Evolutionary conservation across 2,113 vertebrate genomes (phyloP), one percentile per base, ranked within the genome.

Genomic region (Castor canadensis): DNA sequence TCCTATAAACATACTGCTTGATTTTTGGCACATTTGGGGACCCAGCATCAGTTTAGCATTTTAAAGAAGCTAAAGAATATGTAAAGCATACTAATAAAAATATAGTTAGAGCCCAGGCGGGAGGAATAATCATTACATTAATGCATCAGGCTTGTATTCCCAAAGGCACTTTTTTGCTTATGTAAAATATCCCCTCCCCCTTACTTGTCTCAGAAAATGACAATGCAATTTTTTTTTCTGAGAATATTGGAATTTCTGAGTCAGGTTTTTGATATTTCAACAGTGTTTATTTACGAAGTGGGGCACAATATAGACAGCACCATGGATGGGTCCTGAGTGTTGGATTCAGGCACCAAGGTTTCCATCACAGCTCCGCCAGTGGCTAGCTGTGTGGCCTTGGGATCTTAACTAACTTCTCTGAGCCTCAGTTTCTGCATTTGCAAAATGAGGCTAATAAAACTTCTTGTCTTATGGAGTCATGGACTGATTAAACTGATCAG

Each of bases 41-140:
- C 82, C 62, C 79, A 82, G 83, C 91, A 82, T 94, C 83, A 94
- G 77, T 89, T 97, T 96, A 95, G 79, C 86, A 94, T 96, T 96
- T 97, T 96, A 96, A 97, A 96, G 62, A 94, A 94, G 75, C 91
- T 91, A 60, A 97, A 91, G 86, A 96, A 97, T 97, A 97, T 95
- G 96, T 93, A 97, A 96, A 97, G 56, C 38, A 94, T 72, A 45
- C 96, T 96, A 97, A 96, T 97, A 97, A 97, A 97, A 97, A 93
- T 85, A 76, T 87, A 93, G 89, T 95, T 96, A 96, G 91, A 71
- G n/a, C 73, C 73, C 89, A 94, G 52, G 88, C 0, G 16, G 82
- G 96, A 97, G 77, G 62, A 94, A 95, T 93, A 91, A 82, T 89
- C 80, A 1, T 93, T 86, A 86, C 19, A 86, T 43, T 82, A 95